phyloP scores from a whole-genome alignment of 2,113 vertebrate genomes.

The Ctenomys sociabilis region DNA sequence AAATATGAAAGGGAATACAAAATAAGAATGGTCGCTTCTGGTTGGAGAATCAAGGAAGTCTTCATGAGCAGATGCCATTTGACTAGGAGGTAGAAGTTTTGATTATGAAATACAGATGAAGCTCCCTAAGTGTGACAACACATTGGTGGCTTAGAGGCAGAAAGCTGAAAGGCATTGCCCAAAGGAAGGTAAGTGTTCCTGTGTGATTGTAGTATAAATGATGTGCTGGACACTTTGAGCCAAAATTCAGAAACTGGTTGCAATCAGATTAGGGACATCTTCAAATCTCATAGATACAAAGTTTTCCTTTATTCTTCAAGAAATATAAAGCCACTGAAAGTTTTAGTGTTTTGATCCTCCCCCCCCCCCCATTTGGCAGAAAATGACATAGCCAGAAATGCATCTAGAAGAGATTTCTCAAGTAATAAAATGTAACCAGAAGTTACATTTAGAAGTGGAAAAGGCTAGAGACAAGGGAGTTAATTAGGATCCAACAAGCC shows the following conservation, averaged over 20 bases:
- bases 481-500: not conserved
- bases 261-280: conserved; percentile 12
- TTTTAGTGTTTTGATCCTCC: not conserved
- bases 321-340: not conserved
- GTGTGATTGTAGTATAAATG: not conserved
- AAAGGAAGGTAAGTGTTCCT: not conserved
- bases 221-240: not conserved
- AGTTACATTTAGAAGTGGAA: not conserved
- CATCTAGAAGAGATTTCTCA: conserved; percentile 18
- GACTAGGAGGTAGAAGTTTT: not conserved
- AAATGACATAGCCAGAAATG: conserved; percentile 2
- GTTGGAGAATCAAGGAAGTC: not conserved
- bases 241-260: conserved; percentile 29
- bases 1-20: not conserved
- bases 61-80: not conserved
- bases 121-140: not conserved
- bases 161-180: not conserved
- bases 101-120: not conserved
- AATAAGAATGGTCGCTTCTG: conserved; percentile 1
- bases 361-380: not conserved
- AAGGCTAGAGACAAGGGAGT: not conserved
- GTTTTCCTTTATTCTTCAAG: conserved; percentile 49
- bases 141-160: not conserved
- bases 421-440: not conserved
- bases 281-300: conserved; percentile 50